phyloP scores from a whole-genome alignment of 35 echinoderm and acorn worm genomes.

The Diadema setosum region DNA sequence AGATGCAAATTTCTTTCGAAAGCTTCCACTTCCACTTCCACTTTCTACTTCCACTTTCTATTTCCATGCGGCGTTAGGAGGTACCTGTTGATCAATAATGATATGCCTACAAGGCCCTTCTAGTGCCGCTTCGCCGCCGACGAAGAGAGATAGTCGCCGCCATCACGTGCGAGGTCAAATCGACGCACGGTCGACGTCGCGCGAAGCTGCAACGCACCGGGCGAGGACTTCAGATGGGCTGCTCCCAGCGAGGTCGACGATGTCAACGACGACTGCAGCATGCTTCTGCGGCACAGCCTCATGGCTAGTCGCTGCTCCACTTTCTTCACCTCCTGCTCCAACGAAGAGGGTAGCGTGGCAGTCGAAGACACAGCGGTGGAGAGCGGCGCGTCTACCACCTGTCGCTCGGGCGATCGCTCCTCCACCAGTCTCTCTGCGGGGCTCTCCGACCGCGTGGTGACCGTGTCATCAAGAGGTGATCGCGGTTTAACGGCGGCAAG shows the following conservation, averaged over 20 bases:
- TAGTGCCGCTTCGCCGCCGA: too few species aligned
- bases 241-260: not conserved
- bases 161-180: not conserved
- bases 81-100: too few species aligned
- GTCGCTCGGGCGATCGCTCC: not conserved
- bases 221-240: too few species aligned
- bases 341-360: not conserved
- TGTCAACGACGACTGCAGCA: not conserved
- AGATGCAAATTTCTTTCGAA: too few species aligned
- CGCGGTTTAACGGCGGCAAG: not conserved
- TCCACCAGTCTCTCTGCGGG: not conserved
- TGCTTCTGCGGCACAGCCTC: slow-evolving; percentile 7
- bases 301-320: not conserved
- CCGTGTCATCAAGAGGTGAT: not conserved
- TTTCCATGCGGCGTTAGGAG: too few species aligned
- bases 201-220: not conserved
- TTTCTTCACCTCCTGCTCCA: not conserved
- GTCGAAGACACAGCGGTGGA: not conserved
- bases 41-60: too few species aligned
- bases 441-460: not conserved
- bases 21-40: too few species aligned
- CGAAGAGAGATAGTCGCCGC: too few species aligned
- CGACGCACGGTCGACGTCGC: not conserved
- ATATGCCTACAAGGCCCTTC: too few species aligned
- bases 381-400: not conserved